Evolutionary conservation across 1,140 invertebrate species (phyloP).

Genomic region (Heliconius hewitsoni): DNA sequence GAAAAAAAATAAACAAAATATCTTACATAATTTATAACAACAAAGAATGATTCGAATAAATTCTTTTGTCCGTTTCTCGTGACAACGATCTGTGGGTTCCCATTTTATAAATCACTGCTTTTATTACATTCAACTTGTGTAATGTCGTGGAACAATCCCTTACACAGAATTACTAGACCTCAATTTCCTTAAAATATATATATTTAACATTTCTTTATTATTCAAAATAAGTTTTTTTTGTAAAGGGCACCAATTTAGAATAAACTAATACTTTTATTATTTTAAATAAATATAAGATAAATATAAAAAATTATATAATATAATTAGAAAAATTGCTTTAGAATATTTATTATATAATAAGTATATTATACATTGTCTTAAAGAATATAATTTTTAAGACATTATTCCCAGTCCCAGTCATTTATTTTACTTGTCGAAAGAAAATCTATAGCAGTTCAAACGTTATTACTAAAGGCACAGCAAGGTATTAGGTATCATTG

Average conservation of each 20-base stretch:
- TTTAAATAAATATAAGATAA: neutral
- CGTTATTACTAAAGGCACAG: too few species aligned
- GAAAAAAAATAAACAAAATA: conserved; percentile 11
- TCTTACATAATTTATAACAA: conserved; percentile 19
- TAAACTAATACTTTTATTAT: too few species aligned
- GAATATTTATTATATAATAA: too few species aligned
- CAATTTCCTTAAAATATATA: conserved; percentile 12
- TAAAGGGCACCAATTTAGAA: neutral
- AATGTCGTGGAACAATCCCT: conserved; percentile 40
- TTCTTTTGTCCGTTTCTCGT: conserved; percentile 32
- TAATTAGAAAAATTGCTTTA: neutral
- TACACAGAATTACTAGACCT: conserved; percentile 5
- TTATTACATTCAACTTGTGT: conserved; percentile 42
- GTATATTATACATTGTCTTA: too few species aligned
- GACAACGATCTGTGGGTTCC: conserved; percentile 31
- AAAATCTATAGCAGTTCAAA: too few species aligned
- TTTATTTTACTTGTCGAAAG: too few species aligned
- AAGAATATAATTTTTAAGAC: too few species aligned
- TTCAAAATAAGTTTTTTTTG: neutral
- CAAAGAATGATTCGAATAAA: conserved; percentile 21
- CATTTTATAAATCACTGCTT: conserved; percentile 39
- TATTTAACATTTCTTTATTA: neutral
- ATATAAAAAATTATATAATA: neutral
- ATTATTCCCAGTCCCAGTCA: too few species aligned
- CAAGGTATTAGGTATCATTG: too few species aligned